Base-by-base conservation (phyloP, 2,113 vertebrate genomes). In the Rousettus leschenaultii region DNA sequence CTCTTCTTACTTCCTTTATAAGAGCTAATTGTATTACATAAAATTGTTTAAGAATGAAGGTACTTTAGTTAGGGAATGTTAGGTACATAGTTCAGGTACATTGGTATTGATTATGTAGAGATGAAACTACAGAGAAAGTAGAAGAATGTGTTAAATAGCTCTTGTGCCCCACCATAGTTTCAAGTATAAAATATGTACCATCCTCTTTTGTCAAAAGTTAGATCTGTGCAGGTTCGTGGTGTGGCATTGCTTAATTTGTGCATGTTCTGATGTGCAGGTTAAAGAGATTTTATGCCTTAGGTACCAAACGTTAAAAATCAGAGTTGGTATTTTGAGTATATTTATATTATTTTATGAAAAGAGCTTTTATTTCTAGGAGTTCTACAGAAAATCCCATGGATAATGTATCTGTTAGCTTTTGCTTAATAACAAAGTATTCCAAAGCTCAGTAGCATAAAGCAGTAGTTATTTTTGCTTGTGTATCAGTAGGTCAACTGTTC, bases 31-130 rank as follows among this genome's bases (percentile, higher is more conserved):
- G 12, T 77, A 33, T 75, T 63, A 53, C 4, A 53, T 65, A 83
- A 75, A 75, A 38, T 93, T 71, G n/a, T 57, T 94, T 38, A 96
- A 61, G 38, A 88, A 78, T 71, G 21, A 95, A 94, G 11, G 12
- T 30, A 59, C 45, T 92, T 88, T 85, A 51, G 30, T n/a, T 43
- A 38, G 28, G 13, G n/a, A 92, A 30, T 51, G 14, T 66, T 40
- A 51, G 22, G 12, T 40, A 18, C 80, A 35, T 53, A 84, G 48
- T 48, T 73, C 30, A 51, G 35, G 30, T 75, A 14, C 66, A 66
- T 26, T 84, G 83, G 22, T 86, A 85, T 73, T 92, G 74, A 86
- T 86, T 82, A 51, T 40, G 7, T 85, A n/a, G 79, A 66, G 45
- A 53, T 89, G 68, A 82, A 61, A 48, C 73, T 74, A 3, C 45